phyloP scores from a whole-genome alignment of 2,113 vertebrate species.

The Gnathonemus longibarbis region DNA sequence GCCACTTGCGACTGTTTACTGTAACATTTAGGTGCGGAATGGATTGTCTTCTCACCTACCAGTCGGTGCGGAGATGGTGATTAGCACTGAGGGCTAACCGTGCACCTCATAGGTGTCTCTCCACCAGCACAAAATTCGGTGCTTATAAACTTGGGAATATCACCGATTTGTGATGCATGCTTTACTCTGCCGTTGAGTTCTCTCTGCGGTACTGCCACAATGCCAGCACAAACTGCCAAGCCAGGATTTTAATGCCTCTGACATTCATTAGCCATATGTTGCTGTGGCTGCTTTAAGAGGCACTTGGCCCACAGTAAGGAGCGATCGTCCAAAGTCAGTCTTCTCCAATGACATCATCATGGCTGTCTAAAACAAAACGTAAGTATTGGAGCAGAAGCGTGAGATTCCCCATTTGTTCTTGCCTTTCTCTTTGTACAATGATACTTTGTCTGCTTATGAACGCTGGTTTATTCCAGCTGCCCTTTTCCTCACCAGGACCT shows the following conservation, averaged over 20 bases:
- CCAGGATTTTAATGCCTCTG: background rate
- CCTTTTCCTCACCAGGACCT: background rate
- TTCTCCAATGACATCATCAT: background rate
- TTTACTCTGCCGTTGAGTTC: background rate
- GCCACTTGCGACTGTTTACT: background rate
- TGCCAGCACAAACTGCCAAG: background rate
- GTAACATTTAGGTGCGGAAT: background rate
- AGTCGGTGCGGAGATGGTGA: background rate
- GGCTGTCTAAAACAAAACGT: background rate
- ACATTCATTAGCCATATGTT: background rate
- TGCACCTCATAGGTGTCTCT: background rate
- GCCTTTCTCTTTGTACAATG: background rate
- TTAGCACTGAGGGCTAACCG: background rate
- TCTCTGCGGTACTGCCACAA: too few relatives aligned
- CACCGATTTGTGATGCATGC: background rate
- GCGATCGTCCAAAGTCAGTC: background rate
- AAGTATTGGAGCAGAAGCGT: background rate
- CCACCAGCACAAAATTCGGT: background rate
- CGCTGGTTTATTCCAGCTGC: background rate
- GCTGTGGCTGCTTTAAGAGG: background rate
- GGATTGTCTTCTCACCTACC: background rate
- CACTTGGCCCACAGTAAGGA: background rate
- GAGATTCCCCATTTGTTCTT: background rate
- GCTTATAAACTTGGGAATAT: background rate
- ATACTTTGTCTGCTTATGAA: background rate